Base-by-base conservation (phyloP, 1,140 invertebrate genomes). In the Bombus consobrinus region DNA sequence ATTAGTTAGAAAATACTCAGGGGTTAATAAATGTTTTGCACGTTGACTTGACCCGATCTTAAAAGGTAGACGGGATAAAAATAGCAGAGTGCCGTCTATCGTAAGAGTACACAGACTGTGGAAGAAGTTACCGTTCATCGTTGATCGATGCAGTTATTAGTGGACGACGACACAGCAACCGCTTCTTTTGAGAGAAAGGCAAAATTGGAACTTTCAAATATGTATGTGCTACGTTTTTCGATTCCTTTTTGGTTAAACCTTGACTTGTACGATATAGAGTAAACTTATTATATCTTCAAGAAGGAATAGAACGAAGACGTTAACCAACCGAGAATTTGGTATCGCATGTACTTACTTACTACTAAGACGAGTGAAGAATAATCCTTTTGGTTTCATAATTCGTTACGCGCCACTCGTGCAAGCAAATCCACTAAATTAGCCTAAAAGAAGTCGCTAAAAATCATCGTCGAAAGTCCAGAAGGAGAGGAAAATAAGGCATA, bases 21-120 rank as follows among this genome's bases (percentile, higher is more conserved):
- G 41, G 71, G 83, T 87, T 90, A 87, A 87, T 89, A 87, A 89
- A 89, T 91, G 85, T 90, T 90, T 90, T 86, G 80, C 82, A 87
- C 72, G 71, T 87, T 88, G 73, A 90, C 86, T 91, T 86, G 83
- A 87, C 85, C 86, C 75, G 84, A 84, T 88, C 86, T 88, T 87
- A 87, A 92, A 90, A 88, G 81, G 83, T 84, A 69, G 72, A 79
- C 62, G 34, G 73, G 73, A 86, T 79, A 88, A 88, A 91, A 84
- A 91, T 92, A 83, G 76, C 59, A 78, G 62, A 81, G 75, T 85
- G 69, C 59, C 69, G 64, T 77, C 79, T 83, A 87, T 89, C 74
- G 83, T 74, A 62, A 83, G 39, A 81, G 74, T 73, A 88, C 72
- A 88, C 62, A 86, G 68, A 83, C 76, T 79, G 66, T 69, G 73